Base-by-base conservation (phyloP, 2,797 vertebrate genomes). In the Sebastes goodei region DNA sequence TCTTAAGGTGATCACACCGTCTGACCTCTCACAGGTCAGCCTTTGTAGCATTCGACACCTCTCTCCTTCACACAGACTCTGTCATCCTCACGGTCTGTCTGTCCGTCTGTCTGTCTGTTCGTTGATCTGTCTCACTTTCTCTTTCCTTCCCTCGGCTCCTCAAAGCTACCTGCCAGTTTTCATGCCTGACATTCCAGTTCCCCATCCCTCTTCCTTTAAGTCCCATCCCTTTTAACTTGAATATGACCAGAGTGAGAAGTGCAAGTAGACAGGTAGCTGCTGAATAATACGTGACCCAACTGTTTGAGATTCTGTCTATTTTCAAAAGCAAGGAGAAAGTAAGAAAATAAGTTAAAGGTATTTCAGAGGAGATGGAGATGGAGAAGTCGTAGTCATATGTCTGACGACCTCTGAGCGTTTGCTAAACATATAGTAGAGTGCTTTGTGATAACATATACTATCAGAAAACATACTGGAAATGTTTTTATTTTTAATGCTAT, bases 281-380 rank as follows among this genome's bases (percentile, higher is more conserved):
- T 94, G 90, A 95, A 95, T 95, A 87, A 95, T 93, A 86, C 79
- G 94, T 94, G 81, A 87, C 30, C 82, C 23, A 62, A 65, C 78
- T 80, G 88, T 86, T 85, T 92, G 82, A 93, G 87, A 90, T 88
- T 60, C 80, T 72, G 78, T 78, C 78, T 74, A 82, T 87, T 91
- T 94, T 86, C 79, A 74, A 81, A 63, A 86, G 66, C 42, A 77
- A 80, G 74, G 30, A 57, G 59, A 76, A 42, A 42, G 38, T 42
- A 42, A 71, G 35, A 85, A 92, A 94, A 91, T 74, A 92, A 84
- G 83, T 82, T 83, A 70, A 80, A 85, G 76, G 68, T 63, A 71
- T 72, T 76, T 89, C 52, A 56, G 52, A 83, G 76, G 27, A 68
- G 64, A 66, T 68, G 75, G 27, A 68, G 67, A 66, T 70, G 73